Conservation (phyloP, 1,140 invertebrate species). For the Saccostrea glomerata region DNA sequence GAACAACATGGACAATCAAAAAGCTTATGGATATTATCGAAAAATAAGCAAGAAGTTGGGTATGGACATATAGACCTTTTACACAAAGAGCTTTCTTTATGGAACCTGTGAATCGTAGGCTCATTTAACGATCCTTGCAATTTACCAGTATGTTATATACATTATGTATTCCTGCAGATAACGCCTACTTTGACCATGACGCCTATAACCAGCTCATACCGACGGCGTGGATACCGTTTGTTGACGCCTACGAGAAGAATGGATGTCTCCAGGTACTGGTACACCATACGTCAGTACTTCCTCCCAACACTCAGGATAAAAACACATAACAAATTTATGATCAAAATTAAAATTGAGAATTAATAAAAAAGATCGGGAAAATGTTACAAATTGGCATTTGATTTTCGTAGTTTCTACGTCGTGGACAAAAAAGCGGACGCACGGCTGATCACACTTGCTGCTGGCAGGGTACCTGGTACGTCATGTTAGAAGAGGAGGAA, state of each 20-base stretch:
- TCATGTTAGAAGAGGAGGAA: conserved; percentile 71
- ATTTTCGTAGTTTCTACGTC: conserved; percentile 58
- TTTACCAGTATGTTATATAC: too few species aligned
- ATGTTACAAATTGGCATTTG: neutral
- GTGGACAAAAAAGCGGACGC: conserved; percentile 68
- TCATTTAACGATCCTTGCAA: too few species aligned
- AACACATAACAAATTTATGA: too few species aligned
- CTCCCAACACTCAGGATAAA: neutral
- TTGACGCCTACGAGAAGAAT: conserved; percentile 72
- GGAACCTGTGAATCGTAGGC: too few species aligned
- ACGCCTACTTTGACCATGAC: conserved; percentile 70
- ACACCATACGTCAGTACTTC: neutral
- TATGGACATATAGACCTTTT: too few species aligned
- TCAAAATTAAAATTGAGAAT: too few species aligned
- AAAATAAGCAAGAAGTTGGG: too few species aligned
- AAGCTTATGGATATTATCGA: too few species aligned
- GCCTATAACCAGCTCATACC: conserved; percentile 67
- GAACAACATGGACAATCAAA: too few species aligned
- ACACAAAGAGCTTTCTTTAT: too few species aligned
- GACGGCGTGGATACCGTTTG: conserved; percentile 75
- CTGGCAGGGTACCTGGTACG: conserved; percentile 72
- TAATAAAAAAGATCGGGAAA: too few species aligned
- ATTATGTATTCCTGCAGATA: conserved; percentile 64
- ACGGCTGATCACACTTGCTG: conserved; percentile 72
- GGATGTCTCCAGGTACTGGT: conserved; percentile 70